A percentile compares a stretch with the other conserved stretches of the same genome.
Evolutionary conservation across 2,113 vertebrate genomes (phyloP).

Genomic region (Eulacestoma nigropectus): DNA sequence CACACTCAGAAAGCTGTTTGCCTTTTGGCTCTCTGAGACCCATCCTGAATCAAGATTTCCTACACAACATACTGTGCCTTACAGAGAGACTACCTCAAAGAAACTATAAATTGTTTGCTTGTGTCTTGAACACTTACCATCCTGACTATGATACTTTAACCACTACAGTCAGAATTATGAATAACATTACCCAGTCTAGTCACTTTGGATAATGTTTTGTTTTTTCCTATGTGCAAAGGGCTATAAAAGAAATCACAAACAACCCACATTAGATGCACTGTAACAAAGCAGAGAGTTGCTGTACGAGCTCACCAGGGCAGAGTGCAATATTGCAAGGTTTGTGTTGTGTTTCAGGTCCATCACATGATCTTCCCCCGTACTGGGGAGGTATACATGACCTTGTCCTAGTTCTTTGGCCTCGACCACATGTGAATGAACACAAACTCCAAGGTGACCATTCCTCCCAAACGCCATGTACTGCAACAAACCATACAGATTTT

Average conservation of each 20-base stretch:
- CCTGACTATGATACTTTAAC: background rate
- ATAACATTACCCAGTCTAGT: background rate
- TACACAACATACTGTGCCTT: background rate
- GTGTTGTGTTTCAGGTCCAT: slow-evolving; percentile 96
- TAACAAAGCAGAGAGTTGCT: slow-evolving; percentile 27
- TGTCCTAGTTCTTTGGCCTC: slow-evolving; percentile 97
- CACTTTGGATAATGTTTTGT: background rate
- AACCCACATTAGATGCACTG: background rate
- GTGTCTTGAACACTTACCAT: background rate
- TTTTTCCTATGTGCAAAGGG: background rate
- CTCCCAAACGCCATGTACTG: slow-evolving; percentile 99
- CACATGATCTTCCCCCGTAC: slow-evolving; percentile 94
- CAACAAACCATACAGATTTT: slow-evolving; percentile 84
- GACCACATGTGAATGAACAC: slow-evolving; percentile 98
- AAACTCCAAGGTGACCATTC: slow-evolving; percentile 99
- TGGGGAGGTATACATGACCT: slow-evolving; percentile 93
- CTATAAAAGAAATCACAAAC: background rate
- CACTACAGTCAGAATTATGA: background rate
- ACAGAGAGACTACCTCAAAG: background rate
- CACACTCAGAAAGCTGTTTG: background rate
- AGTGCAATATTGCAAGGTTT: slow-evolving; percentile 99
- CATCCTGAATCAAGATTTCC: background rate
- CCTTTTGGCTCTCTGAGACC: background rate
- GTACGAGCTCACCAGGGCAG: slow-evolving; percentile 86
- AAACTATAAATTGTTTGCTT: background rate